Percentiles rank a stretch among this genome's conserved stretches.
Conservation (phyloP, 2,797 vertebrate species). For the Denticeps clupeoides region DNA sequence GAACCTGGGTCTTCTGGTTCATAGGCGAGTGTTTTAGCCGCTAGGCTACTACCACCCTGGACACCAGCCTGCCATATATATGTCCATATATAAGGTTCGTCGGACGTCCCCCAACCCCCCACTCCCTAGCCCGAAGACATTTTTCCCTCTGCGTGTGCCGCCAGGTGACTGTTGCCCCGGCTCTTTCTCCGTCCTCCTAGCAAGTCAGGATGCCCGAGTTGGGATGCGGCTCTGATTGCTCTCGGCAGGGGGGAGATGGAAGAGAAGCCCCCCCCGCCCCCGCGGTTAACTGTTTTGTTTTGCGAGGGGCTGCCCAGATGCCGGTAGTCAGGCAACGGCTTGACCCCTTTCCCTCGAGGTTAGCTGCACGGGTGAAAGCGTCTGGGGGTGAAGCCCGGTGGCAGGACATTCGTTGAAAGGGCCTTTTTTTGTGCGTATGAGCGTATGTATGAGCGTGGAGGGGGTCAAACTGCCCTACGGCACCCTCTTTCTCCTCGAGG, state of each 20-base stretch:
- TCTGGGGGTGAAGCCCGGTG: conserved; percentile 35
- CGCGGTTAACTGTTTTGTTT: conserved; percentile 42
- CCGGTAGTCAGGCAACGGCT: conserved; percentile 41
- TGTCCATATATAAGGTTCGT: too few species aligned
- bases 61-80: too few species aligned
- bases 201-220: too few species aligned
- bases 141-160: too few species aligned
- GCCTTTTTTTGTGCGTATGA: conserved; percentile 21
- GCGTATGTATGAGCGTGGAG: conserved; percentile 10
- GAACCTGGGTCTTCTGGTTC: too few species aligned
- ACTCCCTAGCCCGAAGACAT: too few species aligned
- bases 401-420: conserved; percentile 33
- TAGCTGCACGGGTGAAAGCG: conserved; percentile 34
- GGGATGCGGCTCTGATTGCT: background rate
- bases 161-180: too few species aligned
- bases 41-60: too few species aligned
- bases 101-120: too few species aligned
- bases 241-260: conserved; percentile 21
- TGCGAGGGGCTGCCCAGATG: conserved; percentile 39
- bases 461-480: conserved; percentile 49
- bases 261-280: conserved; percentile 31
- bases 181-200: too few species aligned
- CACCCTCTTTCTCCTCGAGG: too few species aligned
- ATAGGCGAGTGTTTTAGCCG: too few species aligned
- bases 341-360: conserved; percentile 39